These are phyloP conservation scores for Ormia ochracea DNA, from an alignment of 2,888 invertebrate species.

Conservation along the genomic window DNA sequence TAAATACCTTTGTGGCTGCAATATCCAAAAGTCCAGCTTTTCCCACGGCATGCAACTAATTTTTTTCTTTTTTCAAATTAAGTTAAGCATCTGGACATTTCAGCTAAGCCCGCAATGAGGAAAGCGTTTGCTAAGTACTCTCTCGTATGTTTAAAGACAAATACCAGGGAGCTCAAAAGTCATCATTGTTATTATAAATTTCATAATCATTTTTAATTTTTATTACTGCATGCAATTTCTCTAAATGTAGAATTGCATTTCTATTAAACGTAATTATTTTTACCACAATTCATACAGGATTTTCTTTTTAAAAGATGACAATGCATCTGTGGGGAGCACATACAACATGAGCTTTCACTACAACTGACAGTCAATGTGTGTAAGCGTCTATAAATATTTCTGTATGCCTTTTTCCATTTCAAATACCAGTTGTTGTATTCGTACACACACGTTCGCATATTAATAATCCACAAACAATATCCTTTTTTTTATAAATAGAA, in stretches of 20 bases:
- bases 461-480: neutral
- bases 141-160: too few species aligned
- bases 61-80: too few species aligned
- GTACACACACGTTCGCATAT: slow-evolving; percentile 7
- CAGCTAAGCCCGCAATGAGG: too few species aligned
- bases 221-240: neutral
- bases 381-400: neutral
- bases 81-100: too few species aligned
- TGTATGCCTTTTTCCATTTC: neutral
- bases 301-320: slow-evolving; percentile 2
- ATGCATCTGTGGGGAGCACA: slow-evolving; percentile 24
- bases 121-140: too few species aligned
- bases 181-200: too few species aligned
- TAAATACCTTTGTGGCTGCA: too few species aligned
- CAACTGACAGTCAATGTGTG: slow-evolving; percentile 5
- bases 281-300: neutral
- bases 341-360: neutral
- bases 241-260: slow-evolving; percentile 15
- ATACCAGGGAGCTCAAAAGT: too few species aligned
- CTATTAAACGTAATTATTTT: slow-evolving; percentile 10
- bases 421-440: slow-evolving; percentile 4
- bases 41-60: too few species aligned
- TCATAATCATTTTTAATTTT: neutral
- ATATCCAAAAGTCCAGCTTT: too few species aligned
- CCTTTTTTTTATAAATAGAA: slow-evolving; percentile 6